These are phyloP conservation scores for Recurvirostra avosetta DNA, from an alignment of 2,113 vertebrate genomes.

Conservation along the genomic window DNA sequence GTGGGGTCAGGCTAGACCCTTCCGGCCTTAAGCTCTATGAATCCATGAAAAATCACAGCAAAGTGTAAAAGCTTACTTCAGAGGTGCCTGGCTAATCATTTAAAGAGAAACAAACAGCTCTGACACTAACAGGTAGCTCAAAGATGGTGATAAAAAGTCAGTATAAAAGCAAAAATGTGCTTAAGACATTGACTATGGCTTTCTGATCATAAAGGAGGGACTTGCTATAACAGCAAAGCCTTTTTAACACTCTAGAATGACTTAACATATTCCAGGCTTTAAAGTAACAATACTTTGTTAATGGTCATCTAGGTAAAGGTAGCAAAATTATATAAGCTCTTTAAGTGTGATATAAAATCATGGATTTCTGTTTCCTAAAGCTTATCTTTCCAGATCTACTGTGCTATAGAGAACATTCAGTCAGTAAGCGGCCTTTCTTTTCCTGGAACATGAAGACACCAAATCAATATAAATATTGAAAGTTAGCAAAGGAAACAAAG, in stretches of 20 bases:
- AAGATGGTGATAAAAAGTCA: neutral
- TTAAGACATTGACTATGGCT: neutral
- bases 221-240: neutral
- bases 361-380: neutral
- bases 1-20: neutral
- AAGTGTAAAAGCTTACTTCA: neutral
- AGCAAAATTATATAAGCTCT: neutral
- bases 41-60: neutral
- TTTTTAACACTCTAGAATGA: neutral
- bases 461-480: neutral
- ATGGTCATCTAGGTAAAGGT: neutral
- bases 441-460: neutral
- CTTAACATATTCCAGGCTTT: neutral
- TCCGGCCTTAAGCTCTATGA: neutral
- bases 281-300: neutral
- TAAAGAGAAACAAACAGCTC: neutral
- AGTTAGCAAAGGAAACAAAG: neutral
- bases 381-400: neutral
- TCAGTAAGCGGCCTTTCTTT: neutral
- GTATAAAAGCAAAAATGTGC: neutral
- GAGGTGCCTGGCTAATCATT: neutral
- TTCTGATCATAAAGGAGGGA: neutral
- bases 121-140: neutral
- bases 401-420: neutral
- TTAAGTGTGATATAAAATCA: neutral